Percentiles rank a stretch among this genome's conserved stretches.
Evolutionary conservation across 1,140 invertebrate genomes (phyloP).

Genomic region (Rhagoletis pomonella): DNA sequence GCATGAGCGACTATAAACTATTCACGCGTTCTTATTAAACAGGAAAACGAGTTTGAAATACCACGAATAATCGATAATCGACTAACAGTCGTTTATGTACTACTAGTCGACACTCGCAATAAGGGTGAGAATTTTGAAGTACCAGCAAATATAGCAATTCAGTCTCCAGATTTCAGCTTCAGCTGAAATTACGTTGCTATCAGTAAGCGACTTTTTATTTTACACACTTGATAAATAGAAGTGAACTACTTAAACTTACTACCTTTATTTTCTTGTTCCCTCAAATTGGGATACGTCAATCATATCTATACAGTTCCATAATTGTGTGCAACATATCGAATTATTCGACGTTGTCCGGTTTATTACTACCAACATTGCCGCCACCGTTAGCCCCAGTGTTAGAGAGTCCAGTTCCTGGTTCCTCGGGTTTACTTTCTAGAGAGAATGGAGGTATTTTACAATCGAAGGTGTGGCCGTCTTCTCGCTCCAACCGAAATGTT

Average conservation of each 20-base stretch:
- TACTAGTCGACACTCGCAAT: too few species aligned
- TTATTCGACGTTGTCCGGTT: slow-evolving; percentile 31
- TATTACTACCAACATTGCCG: slow-evolving; percentile 27
- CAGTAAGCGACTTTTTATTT: background rate
- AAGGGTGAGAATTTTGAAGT: too few species aligned
- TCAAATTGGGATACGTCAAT: slow-evolving; percentile 4
- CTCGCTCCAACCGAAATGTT: slow-evolving; percentile 96
- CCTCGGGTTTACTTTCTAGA: slow-evolving; percentile 93
- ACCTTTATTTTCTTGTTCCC: background rate
- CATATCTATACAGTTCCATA: background rate
- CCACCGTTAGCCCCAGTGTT: background rate
- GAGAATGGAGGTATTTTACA: slow-evolving; percentile 97
- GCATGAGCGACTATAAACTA: too few species aligned
- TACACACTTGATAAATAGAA: slow-evolving; percentile 15
- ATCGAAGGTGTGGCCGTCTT: slow-evolving; percentile 96
- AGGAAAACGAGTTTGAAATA: too few species aligned
- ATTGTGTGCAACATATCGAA: background rate
- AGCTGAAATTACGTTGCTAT: too few species aligned
- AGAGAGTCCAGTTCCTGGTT: slow-evolving; percentile 65
- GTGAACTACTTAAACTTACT: slow-evolving; percentile 18
- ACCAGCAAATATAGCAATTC: too few species aligned
- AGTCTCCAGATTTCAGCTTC: too few species aligned
- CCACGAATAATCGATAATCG: too few species aligned
- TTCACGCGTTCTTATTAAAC: too few species aligned
- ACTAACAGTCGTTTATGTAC: too few species aligned